A percentile compares a stretch with the other conserved stretches of the same genome.
Evolutionary conservation across 53 echinoderm and acorn worm species (phyloP).

Genomic region (Apostichopus leukothele): DNA sequence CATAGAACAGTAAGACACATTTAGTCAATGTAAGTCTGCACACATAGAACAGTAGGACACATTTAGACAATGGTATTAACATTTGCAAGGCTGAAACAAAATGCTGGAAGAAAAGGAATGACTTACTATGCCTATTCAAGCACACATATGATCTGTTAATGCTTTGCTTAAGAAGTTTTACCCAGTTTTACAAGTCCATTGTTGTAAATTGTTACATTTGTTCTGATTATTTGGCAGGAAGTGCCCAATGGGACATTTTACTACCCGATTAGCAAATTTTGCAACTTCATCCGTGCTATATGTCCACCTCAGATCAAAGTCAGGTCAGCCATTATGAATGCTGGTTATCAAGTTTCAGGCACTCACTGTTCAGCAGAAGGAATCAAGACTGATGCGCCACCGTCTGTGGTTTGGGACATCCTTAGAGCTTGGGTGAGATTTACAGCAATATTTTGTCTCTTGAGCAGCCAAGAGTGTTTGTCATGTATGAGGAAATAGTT

Average conservation of each 20-base stretch:
- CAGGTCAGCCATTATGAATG: slow-evolving; percentile 90
- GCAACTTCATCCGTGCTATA: slow-evolving; percentile 71
- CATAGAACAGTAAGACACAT: too few relatives aligned
- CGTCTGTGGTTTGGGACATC: slow-evolving; percentile 88
- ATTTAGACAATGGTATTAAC: too few relatives aligned
- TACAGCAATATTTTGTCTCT: not conserved
- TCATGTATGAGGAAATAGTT: too few relatives aligned
- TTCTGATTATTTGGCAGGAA: slow-evolving; percentile 56
- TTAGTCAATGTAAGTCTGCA: too few relatives aligned
- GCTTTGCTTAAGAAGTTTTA: too few relatives aligned
- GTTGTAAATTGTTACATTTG: not conserved
- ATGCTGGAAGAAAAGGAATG: too few relatives aligned
- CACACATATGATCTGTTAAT: too few relatives aligned
- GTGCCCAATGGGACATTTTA: slow-evolving; percentile 79
- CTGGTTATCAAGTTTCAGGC: slow-evolving; percentile 90
- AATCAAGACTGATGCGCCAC: slow-evolving; percentile 88
- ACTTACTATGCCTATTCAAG: too few relatives aligned
- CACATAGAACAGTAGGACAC: too few relatives aligned
- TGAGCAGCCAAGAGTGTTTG: too few relatives aligned
- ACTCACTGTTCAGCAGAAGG: slow-evolving; percentile 87
- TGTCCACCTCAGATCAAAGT: slow-evolving; percentile 76
- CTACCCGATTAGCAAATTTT: slow-evolving; percentile 83
- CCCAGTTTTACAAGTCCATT: too few relatives aligned
- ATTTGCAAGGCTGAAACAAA: too few relatives aligned
- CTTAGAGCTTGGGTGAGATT: slow-evolving; percentile 85